phyloP scores from a whole-genome alignment of 2,888 invertebrate genomes.

The Trachelus tabidus region DNA sequence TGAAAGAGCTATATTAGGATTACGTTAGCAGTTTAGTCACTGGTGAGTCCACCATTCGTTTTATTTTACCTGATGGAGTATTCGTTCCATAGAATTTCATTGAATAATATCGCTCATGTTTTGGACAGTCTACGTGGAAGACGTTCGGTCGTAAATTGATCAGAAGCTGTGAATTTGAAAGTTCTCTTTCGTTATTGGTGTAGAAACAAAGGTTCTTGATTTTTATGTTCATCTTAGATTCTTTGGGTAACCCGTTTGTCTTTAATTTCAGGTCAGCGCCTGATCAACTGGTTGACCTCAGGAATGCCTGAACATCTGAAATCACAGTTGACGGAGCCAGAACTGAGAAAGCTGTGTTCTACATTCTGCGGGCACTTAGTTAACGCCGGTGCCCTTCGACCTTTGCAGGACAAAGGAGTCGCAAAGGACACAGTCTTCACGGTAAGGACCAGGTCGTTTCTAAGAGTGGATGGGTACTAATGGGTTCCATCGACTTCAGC shows the following conservation, averaged over 20 bases:
- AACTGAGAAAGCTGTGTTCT: slow-evolving; percentile 80
- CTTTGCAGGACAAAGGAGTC: slow-evolving; percentile 80
- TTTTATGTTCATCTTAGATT: slow-evolving; percentile 28
- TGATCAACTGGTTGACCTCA: slow-evolving; percentile 89
- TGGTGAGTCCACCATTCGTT: too few species aligned
- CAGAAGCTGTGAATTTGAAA: too few species aligned
- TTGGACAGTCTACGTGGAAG: too few species aligned
- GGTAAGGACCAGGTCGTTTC: slow-evolving; percentile 67
- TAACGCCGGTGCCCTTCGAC: slow-evolving; percentile 86
- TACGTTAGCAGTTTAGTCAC: too few species aligned
- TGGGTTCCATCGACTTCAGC: slow-evolving; percentile 69
- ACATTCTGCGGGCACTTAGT: slow-evolving; percentile 90
- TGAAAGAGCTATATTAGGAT: too few species aligned
- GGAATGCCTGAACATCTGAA: slow-evolving; percentile 79
- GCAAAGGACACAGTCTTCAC: slow-evolving; percentile 76
- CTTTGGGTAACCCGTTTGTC: too few species aligned
- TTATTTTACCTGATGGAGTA: too few species aligned
- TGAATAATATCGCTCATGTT: too few species aligned
- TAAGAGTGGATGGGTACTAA: not conserved
- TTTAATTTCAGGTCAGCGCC: slow-evolving; percentile 83
- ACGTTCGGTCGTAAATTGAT: too few species aligned
- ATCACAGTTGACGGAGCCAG: slow-evolving; percentile 74
- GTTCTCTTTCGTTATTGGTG: too few species aligned
- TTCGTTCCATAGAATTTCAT: too few species aligned
- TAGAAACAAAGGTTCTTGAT: slow-evolving; percentile 18